Conservation (phyloP, 2,888 invertebrate species). For the Hydrotaea cyrtoneurina region DNA sequence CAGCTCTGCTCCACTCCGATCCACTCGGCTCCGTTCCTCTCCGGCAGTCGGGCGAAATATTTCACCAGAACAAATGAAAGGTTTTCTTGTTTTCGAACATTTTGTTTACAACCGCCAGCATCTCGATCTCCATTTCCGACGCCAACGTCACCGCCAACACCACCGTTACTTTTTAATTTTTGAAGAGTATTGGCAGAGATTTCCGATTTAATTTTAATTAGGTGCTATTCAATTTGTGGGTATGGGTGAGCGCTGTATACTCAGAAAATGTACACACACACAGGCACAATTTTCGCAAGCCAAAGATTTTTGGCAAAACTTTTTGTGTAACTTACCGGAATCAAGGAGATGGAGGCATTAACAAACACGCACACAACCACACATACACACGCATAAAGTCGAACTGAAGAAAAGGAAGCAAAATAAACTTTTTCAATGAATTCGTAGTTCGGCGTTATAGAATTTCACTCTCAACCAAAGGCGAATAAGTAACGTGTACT, state of each 20-base stretch:
- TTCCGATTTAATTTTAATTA: conserved; percentile 75
- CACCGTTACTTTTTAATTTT: conserved; percentile 39
- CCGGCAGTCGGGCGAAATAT: conserved; percentile 38
- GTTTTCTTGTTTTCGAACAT: conserved; percentile 35
- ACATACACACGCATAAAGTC: neutral
- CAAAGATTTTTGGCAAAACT: conserved; percentile 70
- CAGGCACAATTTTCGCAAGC: neutral
- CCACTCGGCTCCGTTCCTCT: conserved; percentile 21
- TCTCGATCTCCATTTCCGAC: conserved; percentile 52
- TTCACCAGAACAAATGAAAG: conserved; percentile 46
- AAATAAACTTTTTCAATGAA: conserved; percentile 56
- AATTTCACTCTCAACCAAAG: conserved; percentile 2
- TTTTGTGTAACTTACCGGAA: conserved; percentile 68
- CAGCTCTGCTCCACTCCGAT: neutral
- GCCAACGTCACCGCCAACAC: neutral
- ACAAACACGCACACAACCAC: neutral
- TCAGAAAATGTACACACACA: conserved; percentile 3
- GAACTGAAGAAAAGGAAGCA: conserved; percentile 11
- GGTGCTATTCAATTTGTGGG: conserved; percentile 71
- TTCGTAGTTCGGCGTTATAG: conserved; percentile 16
- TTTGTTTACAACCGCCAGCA: conserved; percentile 44
- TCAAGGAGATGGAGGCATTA: conserved; percentile 41
- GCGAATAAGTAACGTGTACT: conserved; percentile 9
- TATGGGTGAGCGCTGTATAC: conserved; percentile 20
- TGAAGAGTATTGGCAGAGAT: conserved; percentile 57